Conservation (phyloP, 2,888 invertebrate species). For the Torymus tubicola region DNA sequence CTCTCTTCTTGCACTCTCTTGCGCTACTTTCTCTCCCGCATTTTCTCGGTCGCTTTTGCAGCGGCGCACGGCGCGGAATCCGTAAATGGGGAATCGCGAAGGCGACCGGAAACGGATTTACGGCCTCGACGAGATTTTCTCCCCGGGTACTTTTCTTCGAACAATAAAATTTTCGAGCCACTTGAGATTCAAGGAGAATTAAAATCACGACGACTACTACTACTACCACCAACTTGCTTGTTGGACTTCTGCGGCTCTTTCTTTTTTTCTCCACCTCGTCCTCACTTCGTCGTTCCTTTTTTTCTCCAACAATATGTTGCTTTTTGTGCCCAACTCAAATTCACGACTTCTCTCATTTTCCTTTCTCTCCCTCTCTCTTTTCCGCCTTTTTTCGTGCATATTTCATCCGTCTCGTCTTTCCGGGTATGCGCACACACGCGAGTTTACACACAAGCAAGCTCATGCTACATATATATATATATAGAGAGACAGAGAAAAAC, state of each 20-base stretch:
- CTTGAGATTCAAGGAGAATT: constrained; percentile 46
- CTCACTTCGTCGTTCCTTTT: neutral
- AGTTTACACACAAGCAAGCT: neutral
- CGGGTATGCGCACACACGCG: neutral
- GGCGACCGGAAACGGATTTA: constrained; percentile 54
- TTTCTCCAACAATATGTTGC: constrained; percentile 34
- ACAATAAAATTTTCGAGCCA: constrained; percentile 52
- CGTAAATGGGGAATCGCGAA: constrained; percentile 51
- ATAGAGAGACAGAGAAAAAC: constrained; percentile 13
- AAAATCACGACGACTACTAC: constrained; percentile 35
- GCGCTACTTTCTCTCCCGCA: neutral
- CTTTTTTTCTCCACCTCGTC: neutral
- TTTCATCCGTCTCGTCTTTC: constrained; percentile 32
- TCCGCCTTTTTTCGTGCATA: constrained; percentile 32
- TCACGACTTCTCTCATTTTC: neutral
- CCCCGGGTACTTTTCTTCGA: constrained; percentile 43
- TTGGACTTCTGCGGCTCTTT: neutral
- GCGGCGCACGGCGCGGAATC: constrained; percentile 34
- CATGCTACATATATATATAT: too few species aligned
- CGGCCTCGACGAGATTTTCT: constrained; percentile 44
- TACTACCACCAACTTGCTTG: neutral
- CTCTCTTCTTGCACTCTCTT: neutral
- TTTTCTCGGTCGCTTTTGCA: constrained; percentile 10
- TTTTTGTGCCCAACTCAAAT: constrained; percentile 13
- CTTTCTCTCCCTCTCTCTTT: too few species aligned